Base-by-base conservation (phyloP, 2,888 invertebrate species). In the Polylopha cassiicola region DNA sequence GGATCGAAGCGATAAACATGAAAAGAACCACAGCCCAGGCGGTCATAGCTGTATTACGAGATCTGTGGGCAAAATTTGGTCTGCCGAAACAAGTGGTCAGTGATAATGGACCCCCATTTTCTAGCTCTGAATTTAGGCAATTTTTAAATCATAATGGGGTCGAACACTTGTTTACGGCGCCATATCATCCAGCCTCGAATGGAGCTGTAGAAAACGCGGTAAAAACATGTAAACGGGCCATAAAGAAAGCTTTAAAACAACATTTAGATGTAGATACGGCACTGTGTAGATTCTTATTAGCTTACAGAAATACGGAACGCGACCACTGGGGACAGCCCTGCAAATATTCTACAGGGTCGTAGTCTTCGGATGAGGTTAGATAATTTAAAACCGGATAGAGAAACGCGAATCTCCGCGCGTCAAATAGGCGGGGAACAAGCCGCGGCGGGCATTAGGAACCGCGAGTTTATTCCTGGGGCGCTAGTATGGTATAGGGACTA, bases 311-410 rank as follows among this genome's bases (percentile, higher is more conserved):
- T 17, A 26, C 22, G 2, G 42, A 37, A 9, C 42, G 6, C 18
- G 9, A 17, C 42, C 2, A 42, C 42, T 3, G 42, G 42, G 2
- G 14, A 9, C 3, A 22, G 26, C 3, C 42, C 42, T 2, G 36
- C 37, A 1, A 31, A 17, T 4, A 11, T 26, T 2, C 14, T 37
- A 4, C 28, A 30, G 11, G 21, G 22, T 5, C 18, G 18, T 5
- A 27, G 9, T 5, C 27, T 27, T 8, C 4, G 27, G 2, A 27
- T 27, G 28, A 18, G 28, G 17, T 10, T 28, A 3, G 28, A 18
- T 10, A 28, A 28, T 10, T 17, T 28, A 17, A 28, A 28, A 21
- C 31, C 21, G 4, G 21, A 30, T 17, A 20, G 31, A 8, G 13
- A 20, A 4, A 5, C 6, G 2, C 13, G 6, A 3, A 8, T 30